Conservation (phyloP, 1,140 invertebrate species). For the Drosophila willistoni region DNA sequence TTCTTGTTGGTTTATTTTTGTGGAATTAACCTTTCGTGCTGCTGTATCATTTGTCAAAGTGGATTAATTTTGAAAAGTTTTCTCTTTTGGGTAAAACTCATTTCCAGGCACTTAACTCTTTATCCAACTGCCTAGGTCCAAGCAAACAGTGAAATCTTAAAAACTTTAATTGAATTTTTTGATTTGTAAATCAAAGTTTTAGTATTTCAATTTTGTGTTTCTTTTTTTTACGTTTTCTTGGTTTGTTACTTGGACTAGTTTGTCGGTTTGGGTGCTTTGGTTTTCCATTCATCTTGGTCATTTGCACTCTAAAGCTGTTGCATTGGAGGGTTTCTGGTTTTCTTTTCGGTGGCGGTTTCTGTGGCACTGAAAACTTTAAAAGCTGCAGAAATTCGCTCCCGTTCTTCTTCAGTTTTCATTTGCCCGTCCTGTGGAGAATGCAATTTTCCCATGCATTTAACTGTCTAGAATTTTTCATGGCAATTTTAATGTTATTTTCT, state of each 20-base stretch:
- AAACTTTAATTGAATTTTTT: conserved; percentile 6
- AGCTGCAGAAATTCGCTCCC: not conserved
- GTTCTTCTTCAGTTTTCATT: too few relatives aligned
- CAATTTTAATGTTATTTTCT: conserved; percentile 36
- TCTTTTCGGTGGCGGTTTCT: not conserved
- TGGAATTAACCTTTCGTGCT: too few relatives aligned
- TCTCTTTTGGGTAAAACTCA: not conserved
- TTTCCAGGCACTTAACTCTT: not conserved
- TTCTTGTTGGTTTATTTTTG: too few relatives aligned
- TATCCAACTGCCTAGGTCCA: too few relatives aligned
- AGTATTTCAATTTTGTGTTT: not conserved
- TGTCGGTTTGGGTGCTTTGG: conserved; percentile 3
- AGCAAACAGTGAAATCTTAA: not conserved
- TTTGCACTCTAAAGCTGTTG: conserved; percentile 3
- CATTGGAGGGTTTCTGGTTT: not conserved
- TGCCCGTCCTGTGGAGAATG: conserved; percentile 6
- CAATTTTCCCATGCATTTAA: conserved; percentile 30
- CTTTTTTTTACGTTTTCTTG: not conserved
- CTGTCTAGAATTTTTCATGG: conserved; percentile 22
- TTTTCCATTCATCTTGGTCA: conserved; percentile 9
- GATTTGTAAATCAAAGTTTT: conserved; percentile 9
- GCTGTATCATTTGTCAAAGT: not conserved
- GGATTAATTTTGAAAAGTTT: not conserved
- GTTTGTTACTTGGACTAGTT: not conserved
- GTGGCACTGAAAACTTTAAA: not conserved